Evolutionary conservation across 2,113 vertebrate species (phyloP).

Genomic region (Gulo gulo): DNA sequence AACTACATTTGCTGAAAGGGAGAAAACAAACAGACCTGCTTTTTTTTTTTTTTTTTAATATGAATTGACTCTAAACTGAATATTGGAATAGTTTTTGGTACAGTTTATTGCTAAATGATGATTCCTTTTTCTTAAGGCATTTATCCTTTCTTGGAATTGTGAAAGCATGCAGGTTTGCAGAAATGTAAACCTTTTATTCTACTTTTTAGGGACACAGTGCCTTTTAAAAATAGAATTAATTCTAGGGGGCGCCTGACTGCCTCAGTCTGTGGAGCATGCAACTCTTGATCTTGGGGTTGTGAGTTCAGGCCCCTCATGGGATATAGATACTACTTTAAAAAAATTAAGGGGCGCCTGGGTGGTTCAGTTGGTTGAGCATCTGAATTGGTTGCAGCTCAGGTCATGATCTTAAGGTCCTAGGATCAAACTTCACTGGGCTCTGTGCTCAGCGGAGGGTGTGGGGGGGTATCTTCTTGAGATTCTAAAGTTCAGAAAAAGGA

Average conservation of each 20-base stretch:
- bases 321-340: neutral
- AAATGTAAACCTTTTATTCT: constrained; percentile 26
- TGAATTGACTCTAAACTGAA: neutral
- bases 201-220: neutral
- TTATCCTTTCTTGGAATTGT: constrained; percentile 24
- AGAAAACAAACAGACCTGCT: neutral
- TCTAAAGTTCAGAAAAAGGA: neutral
- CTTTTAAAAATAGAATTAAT: constrained; percentile 32
- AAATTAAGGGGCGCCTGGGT: neutral
- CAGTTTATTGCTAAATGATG: neutral
- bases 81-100: neutral
- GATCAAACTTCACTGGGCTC: neutral
- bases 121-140: neutral
- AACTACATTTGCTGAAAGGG: neutral
- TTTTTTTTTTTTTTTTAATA: neutral
- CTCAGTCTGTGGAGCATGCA: neutral
- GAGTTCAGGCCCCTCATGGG: neutral
- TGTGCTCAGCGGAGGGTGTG: neutral
- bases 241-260: neutral
- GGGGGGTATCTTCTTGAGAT: neutral
- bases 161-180: neutral
- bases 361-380: neutral
- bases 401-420: neutral
- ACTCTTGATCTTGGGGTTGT: neutral
- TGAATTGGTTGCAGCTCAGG: neutral